Evolutionary conservation across 2,888 invertebrate species (phyloP).

Genomic region (Aromia moschata): DNA sequence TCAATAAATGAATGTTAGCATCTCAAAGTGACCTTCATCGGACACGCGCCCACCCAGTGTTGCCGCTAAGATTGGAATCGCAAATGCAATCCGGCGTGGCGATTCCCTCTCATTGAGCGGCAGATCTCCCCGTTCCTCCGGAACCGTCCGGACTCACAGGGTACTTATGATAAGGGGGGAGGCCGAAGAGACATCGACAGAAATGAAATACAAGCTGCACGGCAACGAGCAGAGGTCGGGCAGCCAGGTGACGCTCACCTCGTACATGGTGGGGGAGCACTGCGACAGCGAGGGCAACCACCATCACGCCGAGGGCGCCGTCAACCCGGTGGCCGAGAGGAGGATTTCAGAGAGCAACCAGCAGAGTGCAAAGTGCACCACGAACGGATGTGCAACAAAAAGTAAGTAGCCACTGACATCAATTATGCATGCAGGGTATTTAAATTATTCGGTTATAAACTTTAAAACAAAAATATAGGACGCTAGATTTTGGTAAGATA

Average conservation of each 20-base stretch:
- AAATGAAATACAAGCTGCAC: constrained; percentile 67
- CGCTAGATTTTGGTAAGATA: no score
- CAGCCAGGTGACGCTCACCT: constrained; percentile 54
- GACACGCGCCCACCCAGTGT: constrained; percentile 14
- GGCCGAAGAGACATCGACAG: neutral
- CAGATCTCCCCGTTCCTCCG: neutral
- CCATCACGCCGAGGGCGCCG: neutral
- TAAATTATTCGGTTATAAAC: no score
- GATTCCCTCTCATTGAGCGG: neutral
- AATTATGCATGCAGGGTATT: no score
- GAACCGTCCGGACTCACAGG: neutral
- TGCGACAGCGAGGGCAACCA: constrained; percentile 21
- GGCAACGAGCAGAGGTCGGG: constrained; percentile 39
- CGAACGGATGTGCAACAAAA: neutral
- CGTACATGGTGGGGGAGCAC: constrained; percentile 50
- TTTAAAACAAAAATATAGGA: no score
- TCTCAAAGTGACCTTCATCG: constrained; percentile 27
- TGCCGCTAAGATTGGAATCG: constrained; percentile 10
- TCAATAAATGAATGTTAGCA: constrained; percentile 25
- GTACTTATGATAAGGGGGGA: constrained; percentile 14
- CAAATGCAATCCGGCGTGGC: neutral
- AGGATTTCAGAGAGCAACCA: constrained; percentile 2
- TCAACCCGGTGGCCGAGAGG: neutral
- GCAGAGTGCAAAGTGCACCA: constrained; percentile 9
- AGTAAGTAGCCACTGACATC: constrained; percentile 4